Evolutionary conservation across 2,797 vertebrate genomes (phyloP), one percentile per base, ranked within the genome.

Genomic region (Sebastes hubbsi): DNA sequence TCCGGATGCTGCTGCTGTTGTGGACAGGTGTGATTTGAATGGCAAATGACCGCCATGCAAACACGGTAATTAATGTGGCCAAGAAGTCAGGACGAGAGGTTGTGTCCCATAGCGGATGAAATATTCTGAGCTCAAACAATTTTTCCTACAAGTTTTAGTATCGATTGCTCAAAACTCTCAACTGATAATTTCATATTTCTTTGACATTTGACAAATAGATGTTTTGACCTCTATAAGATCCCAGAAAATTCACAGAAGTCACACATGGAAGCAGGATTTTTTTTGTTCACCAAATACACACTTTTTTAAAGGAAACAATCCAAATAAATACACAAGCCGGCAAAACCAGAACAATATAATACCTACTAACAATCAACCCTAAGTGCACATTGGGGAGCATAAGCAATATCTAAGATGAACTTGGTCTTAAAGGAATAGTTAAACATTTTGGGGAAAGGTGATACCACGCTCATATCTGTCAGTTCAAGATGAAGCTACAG

Each of bases 11-110:
- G 82, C 71, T 84, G 84, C 69, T 87, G 78, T 90, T 88, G 90
- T 87, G 86, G 87, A 75, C 75, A 72, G 78, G 75, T 86, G 83
- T 72, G 82, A 91, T 93, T 93, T 93, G 89, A 87, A 91, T 90
- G 74, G 79, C 74, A 94, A 93, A 92, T 90, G 22, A 68, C 54
- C 38, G 18, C 20, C 62, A 90, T 89, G 87, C 86, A 91, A 91
- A 93, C 78, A 72, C 10, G 78, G 42, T 36, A 73, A 87, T 77
- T 69, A 59, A 12, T 72, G 82, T 27, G 59, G 52, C 29, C 66
- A 58, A 59, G 32, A 24, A 76, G 62, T 75, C 64, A 60, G 52
- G 34, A 36, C 3, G 1, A 54, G 9, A 56, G 22, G 42, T n/a
- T 7, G n/a, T 10, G 55, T 62, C 63, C 54, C 42, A 49, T 76